phyloP scores from a whole-genome alignment of 2,113 vertebrate species.

The Cebidichthys violaceus region DNA sequence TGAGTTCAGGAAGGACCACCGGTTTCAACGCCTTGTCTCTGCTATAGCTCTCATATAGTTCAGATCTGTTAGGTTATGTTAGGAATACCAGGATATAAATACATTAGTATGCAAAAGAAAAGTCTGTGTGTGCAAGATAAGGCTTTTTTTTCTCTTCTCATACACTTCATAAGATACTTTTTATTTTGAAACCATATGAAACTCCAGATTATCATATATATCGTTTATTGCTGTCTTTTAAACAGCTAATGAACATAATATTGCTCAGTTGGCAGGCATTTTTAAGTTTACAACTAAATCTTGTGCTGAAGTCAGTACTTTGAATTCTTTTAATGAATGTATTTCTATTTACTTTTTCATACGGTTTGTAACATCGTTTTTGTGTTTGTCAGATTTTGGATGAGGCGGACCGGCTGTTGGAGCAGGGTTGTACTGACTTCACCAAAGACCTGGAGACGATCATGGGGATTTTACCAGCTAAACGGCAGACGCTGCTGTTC shows the following conservation, averaged over 20 bases:
- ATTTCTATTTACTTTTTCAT: neutral
- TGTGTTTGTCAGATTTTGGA: constrained; percentile 89
- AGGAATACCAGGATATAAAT: neutral
- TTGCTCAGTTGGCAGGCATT: neutral
- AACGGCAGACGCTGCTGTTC: constrained; percentile 92
- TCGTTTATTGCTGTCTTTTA: neutral
- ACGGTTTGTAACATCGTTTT: neutral
- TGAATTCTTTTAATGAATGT: neutral
- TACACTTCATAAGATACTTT: neutral
- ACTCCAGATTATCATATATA: neutral
- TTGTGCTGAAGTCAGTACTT: neutral
- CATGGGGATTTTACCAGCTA: constrained; percentile 81
- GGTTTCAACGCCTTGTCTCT: neutral
- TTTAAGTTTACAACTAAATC: neutral
- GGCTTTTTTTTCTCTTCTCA: neutral
- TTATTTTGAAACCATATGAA: neutral
- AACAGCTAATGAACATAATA: neutral
- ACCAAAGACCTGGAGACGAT: constrained; percentile 92
- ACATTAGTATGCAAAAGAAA: neutral
- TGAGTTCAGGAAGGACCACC: constrained; percentile 61
- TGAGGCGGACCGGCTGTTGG: constrained; percentile 92
- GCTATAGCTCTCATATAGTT: neutral
- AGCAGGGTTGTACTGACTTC: constrained; percentile 95
- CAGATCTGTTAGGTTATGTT: neutral
- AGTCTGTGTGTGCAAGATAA: neutral